These are phyloP conservation scores for Plagodis pulveraria DNA, from an alignment of 2,888 invertebrate genomes.

Conservation along the genomic window DNA sequence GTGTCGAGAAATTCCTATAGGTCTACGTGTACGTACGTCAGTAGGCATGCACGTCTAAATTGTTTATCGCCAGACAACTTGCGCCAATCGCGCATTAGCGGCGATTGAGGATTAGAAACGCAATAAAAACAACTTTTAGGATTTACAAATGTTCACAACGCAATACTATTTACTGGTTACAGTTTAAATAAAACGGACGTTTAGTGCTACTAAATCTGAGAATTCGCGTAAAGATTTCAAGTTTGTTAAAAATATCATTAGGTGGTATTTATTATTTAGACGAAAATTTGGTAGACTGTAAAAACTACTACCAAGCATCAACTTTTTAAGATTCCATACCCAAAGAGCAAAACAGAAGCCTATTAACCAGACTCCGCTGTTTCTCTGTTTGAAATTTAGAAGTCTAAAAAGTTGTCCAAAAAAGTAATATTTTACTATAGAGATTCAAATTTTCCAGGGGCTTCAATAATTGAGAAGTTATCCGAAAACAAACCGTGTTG, in stretches of 20 bases:
- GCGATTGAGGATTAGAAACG: constrained; percentile 42
- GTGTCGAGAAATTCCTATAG: background rate
- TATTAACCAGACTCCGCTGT: too few relatives aligned
- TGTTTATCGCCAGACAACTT: constrained; percentile 17
- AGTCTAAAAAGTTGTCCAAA: too few relatives aligned
- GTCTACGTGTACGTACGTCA: too few relatives aligned
- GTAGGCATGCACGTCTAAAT: constrained; percentile 4
- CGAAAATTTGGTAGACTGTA: too few relatives aligned
- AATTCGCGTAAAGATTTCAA: constrained; percentile 33
- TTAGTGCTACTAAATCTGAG: constrained; percentile 50
- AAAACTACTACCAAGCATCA: too few relatives aligned
- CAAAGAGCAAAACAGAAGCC: too few relatives aligned
- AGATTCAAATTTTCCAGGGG: too few relatives aligned
- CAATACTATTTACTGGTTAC: constrained; percentile 41
- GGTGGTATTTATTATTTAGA: constrained; percentile 2
- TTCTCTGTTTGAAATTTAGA: too few relatives aligned
- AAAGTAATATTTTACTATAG: too few relatives aligned
- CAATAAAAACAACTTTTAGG: constrained; percentile 51
- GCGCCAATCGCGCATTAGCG: constrained; percentile 38
- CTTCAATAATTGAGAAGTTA: too few relatives aligned
- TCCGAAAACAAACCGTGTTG: too few relatives aligned
- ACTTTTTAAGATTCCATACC: too few relatives aligned
- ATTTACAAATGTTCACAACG: constrained; percentile 37
- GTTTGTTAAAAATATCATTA: constrained; percentile 27
- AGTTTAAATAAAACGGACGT: constrained; percentile 47